Percentiles rank a stretch among this genome's conserved stretches.
Evolutionary conservation across 2,888 invertebrate species (phyloP).

Genomic region (Tipula lateralis): DNA sequence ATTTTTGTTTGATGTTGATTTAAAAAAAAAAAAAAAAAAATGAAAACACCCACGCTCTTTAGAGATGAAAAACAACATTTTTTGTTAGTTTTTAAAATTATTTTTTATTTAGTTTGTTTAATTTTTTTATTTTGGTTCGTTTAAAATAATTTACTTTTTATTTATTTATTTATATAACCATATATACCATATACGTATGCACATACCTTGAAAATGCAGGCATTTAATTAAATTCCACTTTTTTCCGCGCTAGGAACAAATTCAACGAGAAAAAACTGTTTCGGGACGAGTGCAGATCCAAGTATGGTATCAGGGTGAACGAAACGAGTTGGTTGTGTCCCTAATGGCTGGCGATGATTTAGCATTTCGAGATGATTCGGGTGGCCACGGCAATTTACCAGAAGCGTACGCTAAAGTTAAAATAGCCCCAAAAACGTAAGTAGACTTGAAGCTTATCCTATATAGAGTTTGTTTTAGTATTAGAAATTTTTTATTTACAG

Average conservation of each 20-base stretch:
- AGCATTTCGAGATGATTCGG: constrained; percentile 69
- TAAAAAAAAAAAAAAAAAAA: background rate
- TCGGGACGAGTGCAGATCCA: constrained; percentile 81
- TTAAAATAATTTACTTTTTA: background rate
- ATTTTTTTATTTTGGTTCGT: background rate
- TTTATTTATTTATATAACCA: background rate
- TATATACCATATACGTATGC: background rate
- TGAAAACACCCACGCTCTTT: background rate
- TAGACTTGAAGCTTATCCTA: constrained; percentile 36
- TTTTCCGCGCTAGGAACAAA: constrained; percentile 56
- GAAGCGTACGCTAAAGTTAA: constrained; percentile 81
- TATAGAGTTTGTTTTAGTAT: background rate
- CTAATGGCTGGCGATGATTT: constrained; percentile 82
- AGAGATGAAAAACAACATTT: background rate
- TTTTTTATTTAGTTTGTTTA: background rate
- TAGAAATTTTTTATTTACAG: constrained; percentile 47
- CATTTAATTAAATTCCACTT: background rate
- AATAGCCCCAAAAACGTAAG: constrained; percentile 74
- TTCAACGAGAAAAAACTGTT: constrained; percentile 68
- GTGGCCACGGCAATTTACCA: constrained; percentile 71
- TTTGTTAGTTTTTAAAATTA: background rate
- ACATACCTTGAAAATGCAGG: background rate
- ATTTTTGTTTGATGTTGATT: background rate
- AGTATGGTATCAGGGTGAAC: constrained; percentile 81
- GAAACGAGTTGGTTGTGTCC: constrained; percentile 76